Evolutionary conservation across 2,113 vertebrate species (phyloP).

Genomic region (Trogon melanurus): DNA sequence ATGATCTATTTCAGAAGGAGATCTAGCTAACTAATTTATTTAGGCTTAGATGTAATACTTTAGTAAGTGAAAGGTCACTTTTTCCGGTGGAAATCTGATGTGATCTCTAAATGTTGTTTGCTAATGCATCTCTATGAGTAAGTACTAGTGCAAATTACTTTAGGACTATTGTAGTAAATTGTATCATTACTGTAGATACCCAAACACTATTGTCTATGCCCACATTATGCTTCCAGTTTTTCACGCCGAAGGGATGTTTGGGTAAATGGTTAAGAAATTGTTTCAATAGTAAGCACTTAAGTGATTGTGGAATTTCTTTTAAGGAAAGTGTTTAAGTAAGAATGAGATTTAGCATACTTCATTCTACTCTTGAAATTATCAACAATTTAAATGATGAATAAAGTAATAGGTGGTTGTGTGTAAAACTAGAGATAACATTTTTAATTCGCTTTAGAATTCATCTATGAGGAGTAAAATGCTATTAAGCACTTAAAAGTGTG

Average conservation of each 20-base stretch:
- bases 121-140: background rate
- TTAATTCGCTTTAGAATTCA: background rate
- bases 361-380: background rate
- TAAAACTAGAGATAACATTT: background rate
- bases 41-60: background rate
- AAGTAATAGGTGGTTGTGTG: background rate
- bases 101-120: background rate
- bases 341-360: background rate
- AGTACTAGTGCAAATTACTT: background rate
- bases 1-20: background rate
- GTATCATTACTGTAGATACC: background rate
- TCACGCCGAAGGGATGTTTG: background rate
- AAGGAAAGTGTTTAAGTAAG: background rate
- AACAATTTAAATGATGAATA: background rate
- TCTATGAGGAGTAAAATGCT: background rate
- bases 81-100: background rate
- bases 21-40: constrained; percentile 1
- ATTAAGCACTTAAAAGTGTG: background rate
- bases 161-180: background rate
- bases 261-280: background rate
- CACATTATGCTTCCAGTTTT: background rate
- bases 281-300: background rate
- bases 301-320: background rate
- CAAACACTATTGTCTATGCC: background rate
- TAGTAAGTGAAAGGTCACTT: background rate